Evolutionary conservation across 2,797 vertebrate species (phyloP), one percentile per base, ranked within the genome.

Genomic region (Myotis daubentonii): DNA sequence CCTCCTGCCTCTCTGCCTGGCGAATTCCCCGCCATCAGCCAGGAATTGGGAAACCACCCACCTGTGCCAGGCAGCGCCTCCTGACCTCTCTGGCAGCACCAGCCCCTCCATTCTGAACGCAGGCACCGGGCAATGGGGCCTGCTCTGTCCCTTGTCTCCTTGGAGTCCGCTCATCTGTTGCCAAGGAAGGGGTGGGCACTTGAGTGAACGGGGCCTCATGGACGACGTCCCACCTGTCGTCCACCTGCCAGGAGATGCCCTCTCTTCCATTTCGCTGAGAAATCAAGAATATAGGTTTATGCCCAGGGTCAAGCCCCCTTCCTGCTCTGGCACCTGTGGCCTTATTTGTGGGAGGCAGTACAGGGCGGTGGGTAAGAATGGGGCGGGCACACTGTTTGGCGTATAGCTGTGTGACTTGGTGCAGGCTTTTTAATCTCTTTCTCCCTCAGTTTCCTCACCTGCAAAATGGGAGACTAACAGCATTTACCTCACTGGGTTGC

Each of bases 171-270:
- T 10, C 2, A 38, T 28, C 1, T 10, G 3, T 49, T 71, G 10
- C 19, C 19, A n/a, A 20, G n/a, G 57, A 74, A 47, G 3, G 17
- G 7, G 2, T 11, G 2, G 15, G 17, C 33, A 20, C 44, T 44
- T 22, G 36, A 47, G 33, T 12, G 38, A 36, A 51, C 0, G 0
- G 30, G 36, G 36, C 70, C 74, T 51, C 15, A 5, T 0, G 20
- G 17, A 20, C 19, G 36, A 44, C 30, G 12, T 28, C 55, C 23
- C 6, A 5, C 33, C 1, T 0, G 2, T 10, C 4, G 9, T 7
- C 12, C 22, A 55, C 49, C 53, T 91, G 65, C 0, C 0, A 72
- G 17, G 12, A 87, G 47, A 47, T 9, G 6, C 10, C 36, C 23
- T 68, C 30, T 66, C 38, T 57, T 23, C 22, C 20, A 16, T 13